These are phyloP conservation scores for Poeciliopsis infans DNA, from an alignment of 2,797 vertebrate species.

Conservation along the genomic window DNA sequence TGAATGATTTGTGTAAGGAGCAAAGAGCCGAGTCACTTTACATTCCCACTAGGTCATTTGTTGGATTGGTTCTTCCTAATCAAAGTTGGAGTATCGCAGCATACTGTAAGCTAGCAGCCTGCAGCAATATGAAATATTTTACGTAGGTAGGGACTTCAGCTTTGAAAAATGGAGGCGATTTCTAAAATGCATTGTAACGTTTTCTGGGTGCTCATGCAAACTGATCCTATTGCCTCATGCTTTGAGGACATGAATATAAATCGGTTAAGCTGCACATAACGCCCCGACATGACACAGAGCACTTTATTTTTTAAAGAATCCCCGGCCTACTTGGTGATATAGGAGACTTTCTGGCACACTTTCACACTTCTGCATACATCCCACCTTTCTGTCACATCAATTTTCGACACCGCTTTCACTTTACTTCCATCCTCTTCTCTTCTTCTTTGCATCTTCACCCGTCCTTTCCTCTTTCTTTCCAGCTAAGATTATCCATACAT, in stretches of 20 bases:
- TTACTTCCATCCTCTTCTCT: slow-evolving; percentile 1
- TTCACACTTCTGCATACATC: neutral
- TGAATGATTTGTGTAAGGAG: slow-evolving; percentile 9
- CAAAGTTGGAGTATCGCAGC: slow-evolving; percentile 11
- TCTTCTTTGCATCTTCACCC: neutral
- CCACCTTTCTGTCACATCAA: neutral
- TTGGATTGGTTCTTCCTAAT: slow-evolving; percentile 14
- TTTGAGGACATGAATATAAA: slow-evolving; percentile 10
- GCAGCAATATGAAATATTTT: slow-evolving; percentile 12
- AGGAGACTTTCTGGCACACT: neutral
- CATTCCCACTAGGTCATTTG: slow-evolving; percentile 8
- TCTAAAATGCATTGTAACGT: slow-evolving; percentile 18
- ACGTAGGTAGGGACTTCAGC: neutral
- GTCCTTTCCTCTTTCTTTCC: slow-evolving; percentile 27
- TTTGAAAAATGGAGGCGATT: slow-evolving; percentile 5
- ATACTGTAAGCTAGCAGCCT: slow-evolving; percentile 5
- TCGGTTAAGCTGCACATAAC: slow-evolving; percentile 2
- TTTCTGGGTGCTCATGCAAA: slow-evolving; percentile 10
- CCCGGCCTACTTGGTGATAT: neutral
- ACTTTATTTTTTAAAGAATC: neutral
- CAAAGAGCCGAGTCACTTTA: slow-evolving; percentile 10
- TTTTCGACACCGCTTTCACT: neutral
- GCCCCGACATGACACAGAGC: neutral
- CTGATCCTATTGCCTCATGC: slow-evolving; percentile 7
- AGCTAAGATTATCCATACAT: slow-evolving; percentile 50